phyloP scores from a whole-genome alignment of 1,140 invertebrate species.

The Sitophilus oryzae region DNA sequence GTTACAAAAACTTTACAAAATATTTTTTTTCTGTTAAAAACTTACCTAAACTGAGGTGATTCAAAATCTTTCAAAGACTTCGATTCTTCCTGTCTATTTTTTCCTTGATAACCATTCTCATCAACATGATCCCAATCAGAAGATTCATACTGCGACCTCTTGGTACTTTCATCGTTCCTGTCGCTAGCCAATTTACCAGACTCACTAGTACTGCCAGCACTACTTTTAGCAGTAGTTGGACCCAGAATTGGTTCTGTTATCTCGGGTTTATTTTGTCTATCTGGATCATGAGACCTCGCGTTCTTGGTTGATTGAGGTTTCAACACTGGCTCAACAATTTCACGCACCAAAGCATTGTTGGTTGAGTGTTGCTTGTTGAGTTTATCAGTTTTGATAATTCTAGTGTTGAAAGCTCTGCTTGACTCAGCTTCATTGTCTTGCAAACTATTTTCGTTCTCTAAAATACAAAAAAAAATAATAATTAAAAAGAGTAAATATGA shows the following conservation, averaged over 20 bases:
- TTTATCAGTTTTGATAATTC: conserved; percentile 49
- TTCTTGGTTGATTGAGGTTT: conserved; percentile 46
- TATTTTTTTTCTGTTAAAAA: too few relatives aligned
- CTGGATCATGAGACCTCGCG: conserved; percentile 46
- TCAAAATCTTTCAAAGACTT: conserved; percentile 18
- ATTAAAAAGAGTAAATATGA: background rate
- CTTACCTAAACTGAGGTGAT: conserved; percentile 2
- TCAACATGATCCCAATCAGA: conserved; percentile 29
- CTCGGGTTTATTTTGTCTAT: conserved; percentile 48
- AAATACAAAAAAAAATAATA: background rate
- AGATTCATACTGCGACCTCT: background rate
- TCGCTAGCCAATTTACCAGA: too few relatives aligned
- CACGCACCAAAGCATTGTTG: conserved; percentile 33
- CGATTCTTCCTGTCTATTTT: conserved; percentile 32
- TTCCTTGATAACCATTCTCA: conserved; percentile 37
- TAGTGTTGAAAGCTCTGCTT: conserved; percentile 57
- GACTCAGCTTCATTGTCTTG: conserved; percentile 44
- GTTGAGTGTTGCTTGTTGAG: conserved; percentile 36
- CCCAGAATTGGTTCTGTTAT: conserved; percentile 67
- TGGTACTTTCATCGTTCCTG: too few relatives aligned
- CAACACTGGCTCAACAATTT: conserved; percentile 49
- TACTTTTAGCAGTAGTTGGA: conserved; percentile 46
- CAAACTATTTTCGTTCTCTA: conserved; percentile 5
- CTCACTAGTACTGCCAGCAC: too few relatives aligned
- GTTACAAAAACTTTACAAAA: too few relatives aligned